Base-by-base conservation (phyloP, 2,113 vertebrate genomes). In the Eupsittula cactorum region DNA sequence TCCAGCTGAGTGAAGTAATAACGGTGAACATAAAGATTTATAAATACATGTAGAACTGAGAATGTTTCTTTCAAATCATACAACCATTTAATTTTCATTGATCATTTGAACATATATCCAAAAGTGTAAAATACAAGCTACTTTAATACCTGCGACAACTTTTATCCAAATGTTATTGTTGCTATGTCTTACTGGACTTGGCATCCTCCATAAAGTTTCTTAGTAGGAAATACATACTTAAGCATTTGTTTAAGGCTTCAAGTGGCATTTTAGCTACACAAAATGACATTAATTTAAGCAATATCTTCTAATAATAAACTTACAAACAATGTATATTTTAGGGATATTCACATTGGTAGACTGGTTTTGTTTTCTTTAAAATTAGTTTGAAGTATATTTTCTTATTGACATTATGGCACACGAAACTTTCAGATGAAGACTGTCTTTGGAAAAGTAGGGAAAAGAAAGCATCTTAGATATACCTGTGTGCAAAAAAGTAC, bases 141-240 rank as follows among this genome's bases (percentile, higher is more conserved):
- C 18, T 76, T 93, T 62, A 92, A 95, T 85, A 74, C 41, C 57
- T 85, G 39, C 81, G 77, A 86, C 67, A 85, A 63, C 88, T 90
- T 80, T 85, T 46, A 70, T 90, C 57, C 33, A 92, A 95, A 92
- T 82, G 21, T 90, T 93, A 74, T 85, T 89, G 44, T 62, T 87
- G 37, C 49, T 37, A 17, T 49, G 41, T 79, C 77, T 76, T 28
- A 52, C 55, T 47, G 63, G 18, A 49, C 41, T 95, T 93, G 44
- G 25, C 64, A 85, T 63, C 67, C 49, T 33, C 39, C 0, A 0
- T 39, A 49, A 96, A 94, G 67, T 82, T 87, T 91, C 70, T 62
- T 41, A 69, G 33, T 50, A 49, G 78, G 70, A 89, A 89, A 70
- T 63, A 79, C 1, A 79, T 49, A 70, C 52, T 82, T 52, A 9